Percentiles rank a stretch among this genome's conserved stretches.
Evolutionary conservation across 2,113 vertebrate species (phyloP).

Genomic region (Xenopus laevis): DNA sequence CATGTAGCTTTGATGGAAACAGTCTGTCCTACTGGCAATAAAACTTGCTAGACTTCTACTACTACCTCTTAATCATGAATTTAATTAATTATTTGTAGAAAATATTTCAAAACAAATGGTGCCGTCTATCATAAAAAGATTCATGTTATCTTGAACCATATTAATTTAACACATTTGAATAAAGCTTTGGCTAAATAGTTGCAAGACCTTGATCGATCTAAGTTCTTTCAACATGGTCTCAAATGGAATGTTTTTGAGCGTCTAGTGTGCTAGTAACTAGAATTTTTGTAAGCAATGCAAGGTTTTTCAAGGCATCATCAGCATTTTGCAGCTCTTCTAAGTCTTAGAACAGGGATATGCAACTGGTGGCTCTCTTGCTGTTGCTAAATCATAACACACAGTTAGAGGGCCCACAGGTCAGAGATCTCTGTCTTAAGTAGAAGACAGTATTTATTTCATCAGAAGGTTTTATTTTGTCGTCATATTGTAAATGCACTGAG

Average conservation of each 20-base stretch:
- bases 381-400: not conserved
- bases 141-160: too few relatives aligned
- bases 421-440: not conserved
- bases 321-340: not conserved
- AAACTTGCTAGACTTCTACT: too few relatives aligned
- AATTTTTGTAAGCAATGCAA: not conserved
- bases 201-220: too few relatives aligned
- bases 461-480: constrained; percentile 44
- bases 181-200: too few relatives aligned
- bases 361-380: not conserved
- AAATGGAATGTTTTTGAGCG: not conserved
- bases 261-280: not conserved
- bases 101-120: too few relatives aligned
- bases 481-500: constrained; percentile 11
- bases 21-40: too few relatives aligned
- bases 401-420: not conserved
- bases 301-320: not conserved
- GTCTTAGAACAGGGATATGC: not conserved
- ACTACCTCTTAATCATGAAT: too few relatives aligned
- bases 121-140: too few relatives aligned
- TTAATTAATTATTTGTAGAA: too few relatives aligned
- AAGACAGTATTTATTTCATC: not conserved
- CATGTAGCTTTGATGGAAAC: too few relatives aligned
- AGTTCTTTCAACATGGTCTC: too few relatives aligned
- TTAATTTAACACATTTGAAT: too few relatives aligned